These are phyloP conservation scores for Ibidorhyncha struthersii DNA, from an alignment of 2,113 vertebrate species.

Conservation along the genomic window DNA sequence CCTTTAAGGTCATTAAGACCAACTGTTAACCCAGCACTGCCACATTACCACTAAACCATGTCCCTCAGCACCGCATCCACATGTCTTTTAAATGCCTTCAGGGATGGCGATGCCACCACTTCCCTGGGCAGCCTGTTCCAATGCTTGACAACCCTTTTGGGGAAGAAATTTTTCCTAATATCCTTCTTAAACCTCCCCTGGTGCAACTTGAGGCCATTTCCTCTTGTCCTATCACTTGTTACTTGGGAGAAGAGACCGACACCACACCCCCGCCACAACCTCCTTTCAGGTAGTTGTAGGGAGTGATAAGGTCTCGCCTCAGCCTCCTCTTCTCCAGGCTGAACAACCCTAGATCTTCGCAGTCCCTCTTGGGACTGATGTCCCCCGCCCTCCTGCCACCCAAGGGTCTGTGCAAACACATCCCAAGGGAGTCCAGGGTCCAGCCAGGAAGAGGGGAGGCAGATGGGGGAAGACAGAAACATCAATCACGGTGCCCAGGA, in stretches of 20 bases:
- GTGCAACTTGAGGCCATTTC: background rate
- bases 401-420: background rate
- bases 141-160: background rate
- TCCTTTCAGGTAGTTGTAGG: too few species aligned
- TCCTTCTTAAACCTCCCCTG: background rate
- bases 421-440: fast-evolving
- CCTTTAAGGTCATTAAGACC: background rate
- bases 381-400: fast-evolving
- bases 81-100: background rate
- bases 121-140: background rate
- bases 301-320: too few species aligned
- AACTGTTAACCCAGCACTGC: background rate
- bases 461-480: background rate
- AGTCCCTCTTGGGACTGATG: background rate
- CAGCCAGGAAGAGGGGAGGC: fast-evolving
- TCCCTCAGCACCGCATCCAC: background rate
- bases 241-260: too few species aligned
- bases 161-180: background rate
- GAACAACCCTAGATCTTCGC: background rate
- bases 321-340: too few species aligned
- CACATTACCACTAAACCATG: background rate
- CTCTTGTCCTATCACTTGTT: background rate
- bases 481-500: fast-evolving
- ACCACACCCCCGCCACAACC: too few species aligned
- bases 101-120: background rate